These are phyloP conservation scores for Himalopsyche kuldschensis DNA, from an alignment of 2,888 invertebrate genomes.

Conservation along the genomic window DNA sequence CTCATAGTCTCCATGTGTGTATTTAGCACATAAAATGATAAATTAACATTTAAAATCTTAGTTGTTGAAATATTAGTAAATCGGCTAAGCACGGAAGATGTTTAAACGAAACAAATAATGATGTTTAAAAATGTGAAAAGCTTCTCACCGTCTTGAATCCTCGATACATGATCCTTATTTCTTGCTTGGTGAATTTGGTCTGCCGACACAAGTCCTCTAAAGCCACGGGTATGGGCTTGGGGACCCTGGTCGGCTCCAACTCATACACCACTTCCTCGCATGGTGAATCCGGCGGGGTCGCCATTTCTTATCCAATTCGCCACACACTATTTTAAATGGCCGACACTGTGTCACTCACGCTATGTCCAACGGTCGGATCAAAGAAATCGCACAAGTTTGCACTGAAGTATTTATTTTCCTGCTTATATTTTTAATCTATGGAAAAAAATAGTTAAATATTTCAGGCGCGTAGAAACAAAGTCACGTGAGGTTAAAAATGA, in stretches of 20 bases:
- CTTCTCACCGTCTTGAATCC: slow-evolving; percentile 88
- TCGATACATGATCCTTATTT: slow-evolving; percentile 95
- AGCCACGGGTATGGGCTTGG: slow-evolving; percentile 82
- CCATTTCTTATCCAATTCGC: slow-evolving; percentile 58
- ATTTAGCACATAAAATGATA: no score
- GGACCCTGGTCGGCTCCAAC: slow-evolving; percentile 76
- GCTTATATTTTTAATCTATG: no score
- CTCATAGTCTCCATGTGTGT: no score
- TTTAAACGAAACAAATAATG: no score
- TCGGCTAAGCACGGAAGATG: no score
- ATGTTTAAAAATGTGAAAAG: no score
- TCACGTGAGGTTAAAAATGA: neutral
- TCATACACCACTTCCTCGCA: slow-evolving; percentile 86
- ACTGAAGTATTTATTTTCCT: neutral
- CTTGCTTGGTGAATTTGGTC: slow-evolving; percentile 93
- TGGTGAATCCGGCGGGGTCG: slow-evolving; percentile 84
- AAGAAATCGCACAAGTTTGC: neutral
- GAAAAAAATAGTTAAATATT: no score
- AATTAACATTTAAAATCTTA: no score
- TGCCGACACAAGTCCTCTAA: slow-evolving; percentile 88
- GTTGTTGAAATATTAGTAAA: no score
- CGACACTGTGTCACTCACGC: no score
- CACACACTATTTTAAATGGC: neutral
- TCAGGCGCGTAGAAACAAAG: neutral
- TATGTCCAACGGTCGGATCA: no score